Evolutionary conservation across 1,140 invertebrate species (phyloP).

Genomic region (Steinernema khuongi): DNA sequence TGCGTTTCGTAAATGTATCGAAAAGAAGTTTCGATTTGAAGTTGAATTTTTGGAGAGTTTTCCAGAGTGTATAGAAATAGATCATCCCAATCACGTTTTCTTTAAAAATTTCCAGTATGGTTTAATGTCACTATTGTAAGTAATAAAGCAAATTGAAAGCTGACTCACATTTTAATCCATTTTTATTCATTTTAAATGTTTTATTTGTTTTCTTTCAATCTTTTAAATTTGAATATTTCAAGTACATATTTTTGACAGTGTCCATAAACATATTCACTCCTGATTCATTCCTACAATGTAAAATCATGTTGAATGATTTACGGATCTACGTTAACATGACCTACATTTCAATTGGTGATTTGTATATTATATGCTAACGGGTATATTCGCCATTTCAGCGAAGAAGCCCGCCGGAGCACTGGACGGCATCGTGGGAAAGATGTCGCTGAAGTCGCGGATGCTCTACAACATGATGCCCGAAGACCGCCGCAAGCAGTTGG

Average conservation of each 20-base stretch:
- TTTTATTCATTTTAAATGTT: no score
- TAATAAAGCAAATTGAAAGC: no score
- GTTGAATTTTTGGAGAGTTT: background rate
- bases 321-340: background rate
- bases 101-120: no score
- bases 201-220: no score
- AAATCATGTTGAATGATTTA: no score
- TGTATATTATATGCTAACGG: conserved; percentile 22
- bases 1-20: no score
- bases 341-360: background rate
- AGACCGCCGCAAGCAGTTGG: conserved; percentile 32
- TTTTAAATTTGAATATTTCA: background rate
- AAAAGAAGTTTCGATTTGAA: no score
- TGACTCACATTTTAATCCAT: no score
- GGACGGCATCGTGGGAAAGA: conserved; percentile 37
- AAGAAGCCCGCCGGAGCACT: conserved; percentile 22
- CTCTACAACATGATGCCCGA: conserved; percentile 45
- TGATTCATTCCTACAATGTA: no score
- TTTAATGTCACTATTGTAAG: no score
- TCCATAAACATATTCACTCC: background rate
- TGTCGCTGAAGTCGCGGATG: conserved; percentile 41
- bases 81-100: no score
- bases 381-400: background rate
- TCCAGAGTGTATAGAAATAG: no score
- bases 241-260: background rate